Evolutionary conservation across 2,888 invertebrate genomes (phyloP).

Genomic region (Cosmia trapezina): DNA sequence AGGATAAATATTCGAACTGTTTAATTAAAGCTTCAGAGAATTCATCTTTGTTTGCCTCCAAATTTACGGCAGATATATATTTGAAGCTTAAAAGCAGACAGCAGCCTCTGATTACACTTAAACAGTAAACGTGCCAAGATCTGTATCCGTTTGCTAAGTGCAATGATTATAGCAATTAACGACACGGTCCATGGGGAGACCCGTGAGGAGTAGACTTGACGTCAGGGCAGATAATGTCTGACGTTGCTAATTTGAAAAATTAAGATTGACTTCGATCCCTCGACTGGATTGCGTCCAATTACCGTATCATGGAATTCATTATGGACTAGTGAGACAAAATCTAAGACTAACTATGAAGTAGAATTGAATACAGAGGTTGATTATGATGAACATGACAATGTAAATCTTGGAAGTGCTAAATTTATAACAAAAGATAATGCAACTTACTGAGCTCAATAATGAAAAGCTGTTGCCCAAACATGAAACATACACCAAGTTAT

Average conservation of each 20-base stretch:
- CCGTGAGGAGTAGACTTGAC: constrained; percentile 10
- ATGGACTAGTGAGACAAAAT: constrained; percentile 11
- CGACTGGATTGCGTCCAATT: constrained; percentile 6
- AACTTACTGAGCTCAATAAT: no score
- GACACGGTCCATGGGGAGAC: constrained; percentile 35
- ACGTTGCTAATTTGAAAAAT: constrained; percentile 44
- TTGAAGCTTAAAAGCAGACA: not conserved
- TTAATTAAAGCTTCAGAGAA: not conserved
- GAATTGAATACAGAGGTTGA: not conserved
- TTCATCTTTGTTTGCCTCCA: not conserved
- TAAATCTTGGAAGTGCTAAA: constrained; percentile 1
- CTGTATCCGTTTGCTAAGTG: constrained; percentile 42
- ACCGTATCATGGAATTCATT: constrained; percentile 15
- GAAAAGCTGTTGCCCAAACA: no score
- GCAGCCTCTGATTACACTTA: not conserved
- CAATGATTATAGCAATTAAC: constrained; percentile 43
- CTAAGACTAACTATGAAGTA: not conserved
- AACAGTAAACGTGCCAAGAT: constrained; percentile 21
- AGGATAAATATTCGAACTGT: constrained; percentile 5
- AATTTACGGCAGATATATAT: not conserved
- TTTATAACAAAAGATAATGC: not conserved
- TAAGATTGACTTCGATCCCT: constrained; percentile 40
- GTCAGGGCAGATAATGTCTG: constrained; percentile 24
- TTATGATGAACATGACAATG: not conserved
- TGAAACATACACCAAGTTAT: no score